Evolutionary conservation across 2,797 vertebrate genomes (phyloP), one percentile per base, ranked within the genome.

Genomic region (Spatula clypeata): DNA sequence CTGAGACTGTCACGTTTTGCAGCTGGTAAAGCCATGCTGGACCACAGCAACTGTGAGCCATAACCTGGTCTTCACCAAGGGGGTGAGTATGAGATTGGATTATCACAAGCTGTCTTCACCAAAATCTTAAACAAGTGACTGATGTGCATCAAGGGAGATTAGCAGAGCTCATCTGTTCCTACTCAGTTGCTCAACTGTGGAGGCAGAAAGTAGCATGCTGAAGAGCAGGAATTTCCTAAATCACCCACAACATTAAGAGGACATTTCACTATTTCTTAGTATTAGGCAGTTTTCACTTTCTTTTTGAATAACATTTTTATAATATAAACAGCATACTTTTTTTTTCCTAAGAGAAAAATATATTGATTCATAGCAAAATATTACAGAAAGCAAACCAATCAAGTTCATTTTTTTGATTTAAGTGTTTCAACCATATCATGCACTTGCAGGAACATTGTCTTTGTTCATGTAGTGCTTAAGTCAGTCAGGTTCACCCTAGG

Each of bases 11-110:
- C 18, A 45, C 24, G 12, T 65, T 66, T 12, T 29, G 53, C 29
- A 80, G 49, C 21, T 76, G 51, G 8, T 72, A 24, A 23, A 80
- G 36, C 29, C 75, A 27, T 51, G 19, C 1, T 36, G n/a, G 54
- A 76, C 44, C 75, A 29, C 13, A 76, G 27, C 81, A 86, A 23
- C 2, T 4, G 26, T 34, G 51, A 89, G 36, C 61, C 38, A 31
- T 42, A 64, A 64, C 27, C 38, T 42, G 38, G 27, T 42, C 27
- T 19, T 64, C 38, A 42, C 27, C 17, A 29, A 29, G 27, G 19
- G 38, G 38, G 29, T 17, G 8, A 31, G 27, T 10, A 34, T 0
- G 0, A 80, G 51, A 60, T 26, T 3, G 27, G 34, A 38, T 55
- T 47, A 42, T 13, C 36, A 34, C 27, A 76, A 55, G 6, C 16